Evolutionary conservation across 2,888 invertebrate species (phyloP), one percentile per base, ranked within the genome.

Genomic region (Epirrhoe tristata): DNA sequence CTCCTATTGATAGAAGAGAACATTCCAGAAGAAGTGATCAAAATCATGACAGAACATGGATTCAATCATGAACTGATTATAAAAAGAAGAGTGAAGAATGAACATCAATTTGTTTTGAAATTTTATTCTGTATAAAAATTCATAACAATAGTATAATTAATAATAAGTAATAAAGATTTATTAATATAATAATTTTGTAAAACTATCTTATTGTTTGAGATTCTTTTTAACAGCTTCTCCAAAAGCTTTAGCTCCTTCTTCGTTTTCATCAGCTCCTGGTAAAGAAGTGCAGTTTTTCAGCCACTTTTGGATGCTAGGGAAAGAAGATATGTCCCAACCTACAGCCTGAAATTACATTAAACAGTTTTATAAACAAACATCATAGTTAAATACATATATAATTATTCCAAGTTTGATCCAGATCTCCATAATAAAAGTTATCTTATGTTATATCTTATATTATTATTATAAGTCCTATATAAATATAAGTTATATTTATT

Each of bases 1-100:
- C 93, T 99, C 74, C 93, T 99, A 57, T 94, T 97, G 32, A 95
- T 99, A 70, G 96, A 97, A 89, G 98, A 98, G 85, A 99, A 99
- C 94, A 95, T 97, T 85, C 96, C 97, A 46, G 85, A 94, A 48
- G 95, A 96, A 82, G 96, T 98, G 59, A 91, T 95, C 63, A 77
- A 91, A 53, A 89, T 94, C 54, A 95, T 98, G 91, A 74, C 82
- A 57, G 74, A 81, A 31, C 81, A 94, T 58, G 95, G 95, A 46
- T 96, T 96, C 81, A 82, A 84, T 61, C 95, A 95, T 75, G 86
- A 93, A 60, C 91, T 94, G 69, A 93, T 98, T 61, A 89, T 96
- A 67, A 95, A 96, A 73, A 95, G 99, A 78, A 96, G 95, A 90
- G 96, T 98, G 74, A 96, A 97, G 61, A 97, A 98, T 72, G 99